Base-by-base conservation (phyloP, 2,797 vertebrate genomes). In the Crax fasciolata region DNA sequence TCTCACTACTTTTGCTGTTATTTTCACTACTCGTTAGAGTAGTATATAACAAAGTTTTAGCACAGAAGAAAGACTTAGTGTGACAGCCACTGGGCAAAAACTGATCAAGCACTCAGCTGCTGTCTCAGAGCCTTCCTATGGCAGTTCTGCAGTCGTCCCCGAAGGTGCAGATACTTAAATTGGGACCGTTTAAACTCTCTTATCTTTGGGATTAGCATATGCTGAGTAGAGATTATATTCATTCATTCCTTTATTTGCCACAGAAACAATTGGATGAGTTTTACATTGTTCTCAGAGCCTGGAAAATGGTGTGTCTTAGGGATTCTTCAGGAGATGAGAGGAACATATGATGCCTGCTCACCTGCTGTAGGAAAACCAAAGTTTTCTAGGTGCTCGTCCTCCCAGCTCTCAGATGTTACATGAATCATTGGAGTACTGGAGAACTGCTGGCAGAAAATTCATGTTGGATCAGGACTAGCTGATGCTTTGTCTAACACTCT, bases 381-480 rank as follows among this genome's bases (percentile, higher is more conserved):
- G 3, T 24, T 90, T 90, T 23, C 1, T 1, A 30, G 52, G 49
- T 28, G 25, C 19, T 57, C 52, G 27, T 54, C 52, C 35, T 74
- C 21, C 84, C 25, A 32, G n/a, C 25, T 61, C 35, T 55, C 7
- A 4, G 32, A 48, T 30, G 23, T 28, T 57, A 3, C 12, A 7
- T 0, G 13, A 73, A 39, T 38, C 46, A 4, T 0, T 28, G 59
- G 44, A 55, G n/a, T 17, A 6, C 68, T 46, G 81, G 38, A 79
- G 54, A 67, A 52, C 61, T 59, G 20, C 48, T 27, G 30, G 54
- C 58, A 65, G 63, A 35, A 81, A 63, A 13, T 27, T 39, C 32
- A 2, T 25, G 23, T 24, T 13, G 11, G 30, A 39, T 1, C 44
- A 84, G 28, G 67, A 30, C 8, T 3, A 4, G 7, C 0, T 25